Conservation (phyloP, 2,797 vertebrate genomes). For the Gephyroberyx darwinii region DNA sequence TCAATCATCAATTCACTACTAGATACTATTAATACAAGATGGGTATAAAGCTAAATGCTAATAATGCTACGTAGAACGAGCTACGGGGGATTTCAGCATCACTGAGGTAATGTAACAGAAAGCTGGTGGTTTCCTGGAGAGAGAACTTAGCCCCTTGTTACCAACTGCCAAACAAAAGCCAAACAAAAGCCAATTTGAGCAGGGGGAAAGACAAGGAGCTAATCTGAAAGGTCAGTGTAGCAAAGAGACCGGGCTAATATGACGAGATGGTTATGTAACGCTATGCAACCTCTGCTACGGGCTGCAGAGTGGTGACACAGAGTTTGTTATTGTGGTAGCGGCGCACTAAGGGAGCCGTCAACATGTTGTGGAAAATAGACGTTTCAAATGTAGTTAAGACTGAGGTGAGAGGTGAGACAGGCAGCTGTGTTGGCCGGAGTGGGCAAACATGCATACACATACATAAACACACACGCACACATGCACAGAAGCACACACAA, state of each 20-base stretch:
- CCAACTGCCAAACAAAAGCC: slow-evolving; percentile 37
- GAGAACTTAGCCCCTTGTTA: slow-evolving; percentile 20
- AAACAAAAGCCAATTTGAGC: slow-evolving; percentile 45
- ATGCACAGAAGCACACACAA: not conserved
- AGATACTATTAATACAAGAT: no score
- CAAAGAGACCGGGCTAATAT: slow-evolving; percentile 50
- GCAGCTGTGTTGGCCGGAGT: slow-evolving; percentile 6
- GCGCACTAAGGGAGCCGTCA: slow-evolving; percentile 16
- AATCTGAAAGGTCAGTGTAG: slow-evolving; percentile 62
- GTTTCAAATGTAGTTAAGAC: slow-evolving; percentile 29
- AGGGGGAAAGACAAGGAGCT: slow-evolving; percentile 37
- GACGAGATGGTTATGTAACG: slow-evolving; percentile 57
- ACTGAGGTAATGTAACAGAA: not conserved
- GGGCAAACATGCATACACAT: not conserved
- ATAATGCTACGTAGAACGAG: not conserved
- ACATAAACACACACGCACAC: not conserved
- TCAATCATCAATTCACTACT: no score
- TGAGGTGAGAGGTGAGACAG: slow-evolving; percentile 17
- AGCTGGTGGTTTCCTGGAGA: not conserved
- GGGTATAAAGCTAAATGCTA: not conserved
- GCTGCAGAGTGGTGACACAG: slow-evolving; percentile 35
- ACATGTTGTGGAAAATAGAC: slow-evolving; percentile 12
- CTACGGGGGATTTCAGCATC: not conserved
- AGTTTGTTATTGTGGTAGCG: slow-evolving; percentile 36
- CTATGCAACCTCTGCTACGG: slow-evolving; percentile 56